Base-by-base conservation (phyloP, 2,888 invertebrate genomes). In the Volucella bombylans region DNA sequence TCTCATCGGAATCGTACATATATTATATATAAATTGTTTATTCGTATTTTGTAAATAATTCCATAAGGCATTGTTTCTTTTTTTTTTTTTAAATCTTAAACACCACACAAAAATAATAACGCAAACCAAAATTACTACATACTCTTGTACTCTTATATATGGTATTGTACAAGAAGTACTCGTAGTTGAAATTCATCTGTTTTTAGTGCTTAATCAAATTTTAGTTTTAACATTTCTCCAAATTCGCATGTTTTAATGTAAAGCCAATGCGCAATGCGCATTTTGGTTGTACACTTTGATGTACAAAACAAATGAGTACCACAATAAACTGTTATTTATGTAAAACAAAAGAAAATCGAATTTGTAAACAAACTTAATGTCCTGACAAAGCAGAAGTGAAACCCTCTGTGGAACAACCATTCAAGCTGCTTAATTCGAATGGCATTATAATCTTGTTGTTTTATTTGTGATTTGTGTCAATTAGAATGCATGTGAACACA, bases 161-260 rank as follows among this genome's bases (percentile, higher is more conserved):
- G n/a, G n/a, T n/a, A n/a, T n/a, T n/a, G 2, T 31, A 31, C 31
- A 31, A 31, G 31, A 31, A 6, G 31, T 31, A 31, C 18, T 18
- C 18, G 18, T 18, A 18, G 18, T 18, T 41, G 59, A 31, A 47
- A 52, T 64, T 81, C 59, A 55, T 61, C 69, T 68, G 39, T 73
- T 50, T 80, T 67, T 62, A 68, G 71, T 52, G 71, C 45, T 41
- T 77, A 57, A 82, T 15, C 67, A 59, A 62, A 61, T 67, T 43
- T 18, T 61, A 73, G 47, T 67, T 59, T 50, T 64, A 65, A 52
- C 31, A 31, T 31, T 79, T 54, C 41, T 54, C 59, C 78, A 72
- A 61, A 78, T 68, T 78, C 55, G 62, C 61, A 62, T 69, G 72
- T 72, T 74, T 57, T 43, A 68, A 62, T 62, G 50, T 71, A 55